A percentile compares a stretch with the other conserved stretches of the same genome.
Conservation (phyloP, 2,113 vertebrate species). For the Sander lucioperca region DNA sequence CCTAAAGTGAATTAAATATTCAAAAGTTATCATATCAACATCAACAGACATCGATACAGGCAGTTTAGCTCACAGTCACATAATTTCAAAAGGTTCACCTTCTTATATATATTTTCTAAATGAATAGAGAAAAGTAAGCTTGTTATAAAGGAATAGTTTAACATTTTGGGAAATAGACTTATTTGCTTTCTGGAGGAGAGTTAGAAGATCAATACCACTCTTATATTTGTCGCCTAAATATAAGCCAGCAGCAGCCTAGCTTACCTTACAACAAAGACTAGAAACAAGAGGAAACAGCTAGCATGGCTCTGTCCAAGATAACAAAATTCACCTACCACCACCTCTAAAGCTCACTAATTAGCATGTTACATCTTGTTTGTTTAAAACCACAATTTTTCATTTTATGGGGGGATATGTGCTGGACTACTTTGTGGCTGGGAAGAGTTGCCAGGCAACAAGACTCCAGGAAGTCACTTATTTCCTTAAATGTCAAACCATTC, state of each 20-base stretch:
- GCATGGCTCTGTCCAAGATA: too few relatives aligned
- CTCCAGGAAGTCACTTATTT: too few relatives aligned
- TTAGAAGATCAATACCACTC: neutral
- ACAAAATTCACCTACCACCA: too few relatives aligned
- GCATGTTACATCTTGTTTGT: too few relatives aligned
- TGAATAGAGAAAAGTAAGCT: neutral
- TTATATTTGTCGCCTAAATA: neutral
- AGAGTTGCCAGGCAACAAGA: too few relatives aligned
- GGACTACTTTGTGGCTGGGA: too few relatives aligned
- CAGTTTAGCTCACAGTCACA: neutral
- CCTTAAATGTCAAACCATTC: too few relatives aligned
- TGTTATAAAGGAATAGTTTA: neutral
- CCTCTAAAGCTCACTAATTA: neutral
- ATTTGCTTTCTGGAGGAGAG: neutral
- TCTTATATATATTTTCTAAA: neutral
- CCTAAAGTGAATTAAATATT: neutral
- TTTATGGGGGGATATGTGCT: too few relatives aligned
- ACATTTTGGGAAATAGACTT: neutral
- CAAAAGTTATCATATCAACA: neutral
- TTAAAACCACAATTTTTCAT: too few relatives aligned
- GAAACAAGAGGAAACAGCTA: neutral
- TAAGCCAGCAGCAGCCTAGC: neutral
- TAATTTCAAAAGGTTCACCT: neutral
- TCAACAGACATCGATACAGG: neutral
- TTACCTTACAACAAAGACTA: neutral